These are phyloP conservation scores for Drosophila peninsularis DNA, from an alignment of 2,888 invertebrate genomes.

Conservation along the genomic window DNA sequence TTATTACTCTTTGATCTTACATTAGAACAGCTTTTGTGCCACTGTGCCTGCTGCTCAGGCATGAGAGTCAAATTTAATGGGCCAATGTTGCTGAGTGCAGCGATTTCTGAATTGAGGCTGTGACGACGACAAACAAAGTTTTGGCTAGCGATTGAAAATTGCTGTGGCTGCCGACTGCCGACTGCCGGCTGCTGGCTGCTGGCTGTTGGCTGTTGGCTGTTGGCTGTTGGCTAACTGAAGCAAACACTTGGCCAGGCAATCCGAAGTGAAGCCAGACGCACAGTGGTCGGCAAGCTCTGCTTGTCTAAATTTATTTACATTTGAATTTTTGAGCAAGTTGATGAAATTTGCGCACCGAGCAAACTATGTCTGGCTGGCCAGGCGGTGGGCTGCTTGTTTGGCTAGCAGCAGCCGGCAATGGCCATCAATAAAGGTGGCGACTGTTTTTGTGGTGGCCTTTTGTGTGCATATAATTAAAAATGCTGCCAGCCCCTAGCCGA, in stretches of 20 bases:
- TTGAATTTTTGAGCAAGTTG: conserved; percentile 80
- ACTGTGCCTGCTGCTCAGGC: conserved; percentile 18
- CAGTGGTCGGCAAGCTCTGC: conserved; percentile 32
- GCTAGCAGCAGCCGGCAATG: conserved; percentile 56
- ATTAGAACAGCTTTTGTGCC: no score
- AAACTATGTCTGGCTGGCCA: conserved; percentile 61
- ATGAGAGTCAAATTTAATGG: conserved; percentile 33
- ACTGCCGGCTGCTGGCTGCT: conserved; percentile 57
- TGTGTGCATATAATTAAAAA: conserved; percentile 78
- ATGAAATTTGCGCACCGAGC: conserved; percentile 72
- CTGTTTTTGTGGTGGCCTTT: conserved; percentile 77
- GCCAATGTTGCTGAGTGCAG: conserved; percentile 70
- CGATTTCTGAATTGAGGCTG: conserved; percentile 55
- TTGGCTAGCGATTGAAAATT: conserved; percentile 78
- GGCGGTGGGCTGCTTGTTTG: no score
- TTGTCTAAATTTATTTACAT: conserved; percentile 78
- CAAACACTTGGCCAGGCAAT: conserved; percentile 62
- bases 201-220: conserved; percentile 35
- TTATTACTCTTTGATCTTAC: no score
- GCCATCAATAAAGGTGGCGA: conserved; percentile 77
- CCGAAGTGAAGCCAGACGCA: conserved; percentile 17
- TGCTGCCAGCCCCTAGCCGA: conserved; percentile 65
- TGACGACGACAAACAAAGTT: conserved; percentile 68
- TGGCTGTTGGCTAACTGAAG: conserved; percentile 36
- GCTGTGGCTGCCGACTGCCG: conserved; percentile 65